Conservation (phyloP, 2,113 vertebrate species). For the Lates calcarifer region DNA sequence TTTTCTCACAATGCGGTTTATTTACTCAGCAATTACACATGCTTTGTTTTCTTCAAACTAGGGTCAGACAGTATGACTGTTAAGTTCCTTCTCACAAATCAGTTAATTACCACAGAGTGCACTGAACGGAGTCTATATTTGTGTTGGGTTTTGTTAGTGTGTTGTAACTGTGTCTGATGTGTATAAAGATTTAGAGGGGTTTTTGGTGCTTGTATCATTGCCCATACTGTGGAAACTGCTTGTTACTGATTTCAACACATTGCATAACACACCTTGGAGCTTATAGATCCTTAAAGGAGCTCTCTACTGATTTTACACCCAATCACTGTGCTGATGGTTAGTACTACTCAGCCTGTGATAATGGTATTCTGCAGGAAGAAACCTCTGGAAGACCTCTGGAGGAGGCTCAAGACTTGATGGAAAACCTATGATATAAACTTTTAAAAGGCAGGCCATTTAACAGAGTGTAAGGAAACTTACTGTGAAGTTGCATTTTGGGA, state of each 20-base stretch:
- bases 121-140: neutral
- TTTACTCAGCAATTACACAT: conserved; percentile 7
- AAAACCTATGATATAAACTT: no score
- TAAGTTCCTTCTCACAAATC: conserved; percentile 7
- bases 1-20: neutral
- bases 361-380: no score
- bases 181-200: neutral
- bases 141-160: neutral
- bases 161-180: neutral
- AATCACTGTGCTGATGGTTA: no score
- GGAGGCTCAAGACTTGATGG: no score
- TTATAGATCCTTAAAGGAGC: neutral
- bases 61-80: neutral
- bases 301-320: neutral
- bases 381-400: no score
- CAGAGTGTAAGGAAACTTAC: neutral
- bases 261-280: neutral
- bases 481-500: no score
- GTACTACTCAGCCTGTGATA: no score
- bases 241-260: neutral
- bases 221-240: neutral
- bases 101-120: conserved; percentile 5
- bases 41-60: conserved; percentile 17
- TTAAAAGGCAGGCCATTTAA: no score
- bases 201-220: neutral